A percentile compares a stretch with the other conserved stretches of the same genome.
Conservation (phyloP, 1,140 invertebrate species). For the Brachionus calyciflorus region DNA sequence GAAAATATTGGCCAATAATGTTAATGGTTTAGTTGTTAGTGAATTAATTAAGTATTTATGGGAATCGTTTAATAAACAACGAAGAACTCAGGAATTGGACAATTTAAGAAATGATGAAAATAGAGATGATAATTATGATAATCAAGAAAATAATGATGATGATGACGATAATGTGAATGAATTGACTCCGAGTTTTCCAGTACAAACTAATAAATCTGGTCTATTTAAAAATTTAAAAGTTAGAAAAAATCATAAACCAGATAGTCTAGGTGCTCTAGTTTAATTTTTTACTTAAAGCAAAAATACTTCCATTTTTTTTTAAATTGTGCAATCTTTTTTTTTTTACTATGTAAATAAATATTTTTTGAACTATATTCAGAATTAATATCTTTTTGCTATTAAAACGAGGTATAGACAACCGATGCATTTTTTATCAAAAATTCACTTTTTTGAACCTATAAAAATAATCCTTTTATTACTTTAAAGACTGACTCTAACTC, state of each 20-base stretch:
- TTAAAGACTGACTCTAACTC: too few relatives aligned
- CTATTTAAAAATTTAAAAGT: conserved; percentile 19
- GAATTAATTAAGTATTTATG: conserved; percentile 63
- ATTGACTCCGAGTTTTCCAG: conserved; percentile 27
- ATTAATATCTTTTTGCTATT: too few relatives aligned
- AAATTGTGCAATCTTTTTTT: not conserved
- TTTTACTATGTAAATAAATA: conserved; percentile 1
- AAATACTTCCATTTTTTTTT: conserved; percentile 4
- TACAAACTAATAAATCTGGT: not conserved
- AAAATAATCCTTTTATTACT: too few relatives aligned
- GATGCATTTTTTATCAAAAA: not conserved
- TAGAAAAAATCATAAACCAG: not conserved
- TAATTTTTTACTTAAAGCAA: not conserved
- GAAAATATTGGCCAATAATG: conserved; percentile 62
- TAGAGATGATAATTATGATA: not conserved
- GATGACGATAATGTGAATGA: not conserved
- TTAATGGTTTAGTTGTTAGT: conserved; percentile 63
- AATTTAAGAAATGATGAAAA: not conserved
- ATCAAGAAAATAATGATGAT: not conserved
- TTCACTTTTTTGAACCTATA: too few relatives aligned
- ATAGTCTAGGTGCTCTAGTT: conserved; percentile 28
- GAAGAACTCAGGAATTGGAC: not conserved
- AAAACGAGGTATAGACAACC: too few relatives aligned
- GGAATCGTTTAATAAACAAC: conserved; percentile 48
- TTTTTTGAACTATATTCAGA: not conserved